Conservation (phyloP, 2,888 invertebrate species). For the Drosophila meridiana region DNA sequence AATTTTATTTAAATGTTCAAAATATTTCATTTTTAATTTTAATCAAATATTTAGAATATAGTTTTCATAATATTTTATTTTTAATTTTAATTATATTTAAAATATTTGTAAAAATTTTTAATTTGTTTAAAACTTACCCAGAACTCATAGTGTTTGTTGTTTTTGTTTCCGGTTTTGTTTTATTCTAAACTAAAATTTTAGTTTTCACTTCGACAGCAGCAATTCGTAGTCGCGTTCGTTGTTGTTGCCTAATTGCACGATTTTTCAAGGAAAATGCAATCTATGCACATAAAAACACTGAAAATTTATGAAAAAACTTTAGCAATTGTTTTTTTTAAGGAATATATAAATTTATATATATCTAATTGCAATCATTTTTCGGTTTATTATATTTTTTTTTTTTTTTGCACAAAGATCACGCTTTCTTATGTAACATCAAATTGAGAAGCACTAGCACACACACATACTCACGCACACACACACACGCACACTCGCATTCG, state of each 20-base stretch:
- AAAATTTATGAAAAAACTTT: conserved; percentile 55
- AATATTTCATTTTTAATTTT: no score
- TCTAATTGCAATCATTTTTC: conserved; percentile 25
- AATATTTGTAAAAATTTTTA: no score
- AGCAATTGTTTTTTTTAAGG: conserved; percentile 12
- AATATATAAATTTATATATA: not conserved
- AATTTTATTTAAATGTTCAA: no score
- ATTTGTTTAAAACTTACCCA: conserved; percentile 58
- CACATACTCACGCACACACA: conserved; percentile 13
- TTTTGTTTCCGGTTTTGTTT: conserved; percentile 30
- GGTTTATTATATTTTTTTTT: not conserved
- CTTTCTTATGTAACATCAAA: conserved; percentile 67
- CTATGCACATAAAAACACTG: conserved; percentile 75
- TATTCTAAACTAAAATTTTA: conserved; percentile 7
- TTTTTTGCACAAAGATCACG: conserved; percentile 55
- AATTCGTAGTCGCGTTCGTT: conserved; percentile 43
- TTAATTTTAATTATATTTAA: no score
- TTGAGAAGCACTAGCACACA: conserved; percentile 30
- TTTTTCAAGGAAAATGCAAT: conserved; percentile 55
- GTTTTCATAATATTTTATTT: no score
- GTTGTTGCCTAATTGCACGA: conserved; percentile 54
- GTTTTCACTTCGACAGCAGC: conserved; percentile 32
- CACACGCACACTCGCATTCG: not conserved
- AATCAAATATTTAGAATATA: no score
- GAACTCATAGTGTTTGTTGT: conserved; percentile 56